Conservation (phyloP, 2,888 invertebrate genomes). For the Clostera curtula region DNA sequence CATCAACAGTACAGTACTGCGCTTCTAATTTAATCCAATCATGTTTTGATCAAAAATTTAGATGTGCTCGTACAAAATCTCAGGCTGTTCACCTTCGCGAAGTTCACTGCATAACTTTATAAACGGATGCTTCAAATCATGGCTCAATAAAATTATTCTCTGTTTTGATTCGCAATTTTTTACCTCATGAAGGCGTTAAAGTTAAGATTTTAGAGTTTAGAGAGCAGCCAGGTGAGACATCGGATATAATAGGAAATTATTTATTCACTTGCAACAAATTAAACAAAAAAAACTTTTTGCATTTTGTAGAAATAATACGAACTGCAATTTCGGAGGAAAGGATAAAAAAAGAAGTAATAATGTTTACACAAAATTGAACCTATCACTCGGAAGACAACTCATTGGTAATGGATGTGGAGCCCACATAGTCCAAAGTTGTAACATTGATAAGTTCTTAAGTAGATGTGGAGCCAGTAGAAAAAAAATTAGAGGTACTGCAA, state of each 20-base stretch:
- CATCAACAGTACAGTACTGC: no score
- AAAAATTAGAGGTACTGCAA: no score
- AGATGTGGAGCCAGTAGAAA: no score
- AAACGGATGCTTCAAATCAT: conserved; percentile 1
- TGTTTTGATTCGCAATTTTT: conserved; percentile 6
- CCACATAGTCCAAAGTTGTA: conserved; percentile 24
- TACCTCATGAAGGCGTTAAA: conserved; percentile 7
- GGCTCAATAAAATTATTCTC: conserved; percentile 8
- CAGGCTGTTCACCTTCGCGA: conserved; percentile 6
- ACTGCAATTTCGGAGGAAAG: conserved; percentile 2
- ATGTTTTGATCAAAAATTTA: no score
- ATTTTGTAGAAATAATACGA: conserved; percentile 12
- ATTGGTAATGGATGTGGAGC: conserved; percentile 26
- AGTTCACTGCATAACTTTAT: conserved; percentile 10
- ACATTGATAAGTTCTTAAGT: no score
- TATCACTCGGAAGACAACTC: conserved; percentile 14
- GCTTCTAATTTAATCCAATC: no score
- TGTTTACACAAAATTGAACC: conserved; percentile 15
- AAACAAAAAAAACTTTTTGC: conserved; percentile 4
- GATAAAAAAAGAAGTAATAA: conserved; percentile 20
- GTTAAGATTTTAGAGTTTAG: conserved; percentile 14
- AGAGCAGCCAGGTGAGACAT: conserved; percentile 12
- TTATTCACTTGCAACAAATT: conserved; percentile 11
- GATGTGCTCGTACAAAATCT: no score
- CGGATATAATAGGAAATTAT: conserved; percentile 11